Percentiles rank a stretch among this genome's conserved stretches.
phyloP scores from a whole-genome alignment of 2,797 vertebrate species.

The Anas georgica region DNA sequence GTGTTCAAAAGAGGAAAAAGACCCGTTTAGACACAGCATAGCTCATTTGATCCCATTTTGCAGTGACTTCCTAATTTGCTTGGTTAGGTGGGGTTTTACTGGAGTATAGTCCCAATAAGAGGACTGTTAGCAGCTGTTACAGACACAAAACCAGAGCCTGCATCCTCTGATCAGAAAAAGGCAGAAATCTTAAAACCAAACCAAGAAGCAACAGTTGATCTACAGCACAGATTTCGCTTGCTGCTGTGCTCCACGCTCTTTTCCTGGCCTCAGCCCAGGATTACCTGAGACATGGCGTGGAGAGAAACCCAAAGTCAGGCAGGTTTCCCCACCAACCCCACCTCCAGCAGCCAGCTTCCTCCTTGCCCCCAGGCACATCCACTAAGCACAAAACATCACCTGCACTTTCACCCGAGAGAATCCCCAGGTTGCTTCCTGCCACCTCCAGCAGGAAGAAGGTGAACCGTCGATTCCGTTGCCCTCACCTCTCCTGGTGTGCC shows the following conservation, averaged over 20 bases:
- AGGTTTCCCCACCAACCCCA: neutral
- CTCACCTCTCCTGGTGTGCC: neutral
- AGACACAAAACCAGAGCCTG: neutral
- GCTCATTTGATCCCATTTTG: neutral
- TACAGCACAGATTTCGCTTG: neutral
- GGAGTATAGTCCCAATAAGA: accelerated
- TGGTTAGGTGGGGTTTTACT: neutral
- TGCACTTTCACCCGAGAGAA: neutral
- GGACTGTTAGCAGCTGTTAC: accelerated
- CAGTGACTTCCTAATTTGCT: neutral
- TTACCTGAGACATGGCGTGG: accelerated
- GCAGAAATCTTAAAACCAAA: neutral
- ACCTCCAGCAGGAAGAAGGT: neutral
- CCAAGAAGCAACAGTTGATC: accelerated
- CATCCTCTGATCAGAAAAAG: neutral
- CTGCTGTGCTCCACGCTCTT: neutral
- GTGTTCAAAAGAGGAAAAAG: neutral
- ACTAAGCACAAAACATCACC: no score
- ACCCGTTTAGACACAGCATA: neutral
- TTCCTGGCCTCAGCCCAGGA: neutral
- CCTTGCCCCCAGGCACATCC: neutral
- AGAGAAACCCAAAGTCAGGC: neutral
- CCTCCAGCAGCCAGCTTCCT: neutral
- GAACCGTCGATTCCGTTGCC: neutral
- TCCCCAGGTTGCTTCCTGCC: neutral